Evolutionary conservation across 2,888 invertebrate species (phyloP).

Genomic region (Xestia sexstrigata): DNA sequence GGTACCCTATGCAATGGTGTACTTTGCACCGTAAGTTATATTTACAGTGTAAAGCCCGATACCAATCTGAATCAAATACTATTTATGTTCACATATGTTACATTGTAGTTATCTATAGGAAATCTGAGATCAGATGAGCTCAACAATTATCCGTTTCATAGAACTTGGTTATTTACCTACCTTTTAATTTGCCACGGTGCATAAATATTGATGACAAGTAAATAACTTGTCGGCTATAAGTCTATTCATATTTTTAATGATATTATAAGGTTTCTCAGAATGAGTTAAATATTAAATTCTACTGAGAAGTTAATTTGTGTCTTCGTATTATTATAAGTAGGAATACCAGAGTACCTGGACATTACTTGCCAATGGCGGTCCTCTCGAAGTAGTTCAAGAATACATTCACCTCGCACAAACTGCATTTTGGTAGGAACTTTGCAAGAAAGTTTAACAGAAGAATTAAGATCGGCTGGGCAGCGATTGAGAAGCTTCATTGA

Average conservation of each 20-base stretch:
- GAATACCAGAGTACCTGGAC: neutral
- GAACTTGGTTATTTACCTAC: conserved; percentile 21
- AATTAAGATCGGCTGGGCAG: neutral
- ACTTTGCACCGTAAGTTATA: neutral
- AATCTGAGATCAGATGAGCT: conserved; percentile 8
- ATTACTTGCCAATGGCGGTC: neutral
- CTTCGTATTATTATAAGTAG: neutral
- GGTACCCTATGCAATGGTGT: no score
- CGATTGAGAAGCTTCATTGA: neutral
- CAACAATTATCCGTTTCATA: conserved; percentile 16
- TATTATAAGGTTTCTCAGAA: conserved; percentile 32
- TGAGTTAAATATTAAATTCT: conserved; percentile 13
- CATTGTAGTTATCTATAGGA: neutral
- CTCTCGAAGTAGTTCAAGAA: neutral
- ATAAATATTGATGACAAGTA: conserved; percentile 50
- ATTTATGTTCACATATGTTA: neutral
- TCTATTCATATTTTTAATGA: conserved; percentile 13
- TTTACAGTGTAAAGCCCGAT: no score
- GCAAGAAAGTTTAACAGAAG: neutral
- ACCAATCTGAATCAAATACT: neutral
- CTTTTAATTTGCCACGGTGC: conserved; percentile 23
- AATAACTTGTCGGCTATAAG: conserved; percentile 34
- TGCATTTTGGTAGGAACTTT: neutral
- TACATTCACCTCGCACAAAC: neutral
- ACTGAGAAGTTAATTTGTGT: conserved; percentile 6